phyloP scores from a whole-genome alignment of 2,888 invertebrate genomes.

The Operophtera brumata region DNA sequence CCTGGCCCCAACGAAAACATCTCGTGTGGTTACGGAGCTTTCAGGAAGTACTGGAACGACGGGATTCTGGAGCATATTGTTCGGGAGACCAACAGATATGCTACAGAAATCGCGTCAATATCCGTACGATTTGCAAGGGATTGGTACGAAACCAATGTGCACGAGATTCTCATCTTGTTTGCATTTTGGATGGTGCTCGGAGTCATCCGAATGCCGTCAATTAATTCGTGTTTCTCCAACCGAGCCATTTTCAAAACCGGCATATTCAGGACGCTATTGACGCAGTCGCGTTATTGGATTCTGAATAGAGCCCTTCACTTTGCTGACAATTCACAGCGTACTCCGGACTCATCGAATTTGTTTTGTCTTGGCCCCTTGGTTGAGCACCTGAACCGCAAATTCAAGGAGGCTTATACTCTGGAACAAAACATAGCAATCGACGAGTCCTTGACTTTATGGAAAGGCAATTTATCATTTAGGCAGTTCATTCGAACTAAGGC shows the following conservation, averaged over 20 bases:
- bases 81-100: neutral
- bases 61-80: neutral
- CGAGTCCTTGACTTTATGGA: neutral
- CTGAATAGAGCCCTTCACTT: neutral
- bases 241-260: neutral
- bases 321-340: neutral
- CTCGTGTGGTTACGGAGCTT: neutral
- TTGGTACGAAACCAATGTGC: neutral
- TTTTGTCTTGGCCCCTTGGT: neutral
- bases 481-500: too few relatives aligned
- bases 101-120: neutral
- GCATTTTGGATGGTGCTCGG: slow-evolving; percentile 16
- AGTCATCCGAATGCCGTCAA: slow-evolving; percentile 12
- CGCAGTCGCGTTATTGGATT: neutral
- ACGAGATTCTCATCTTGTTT: neutral
- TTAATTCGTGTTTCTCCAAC: neutral
- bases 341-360: neutral
- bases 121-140: neutral
- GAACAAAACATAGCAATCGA: neutral
- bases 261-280: neutral
- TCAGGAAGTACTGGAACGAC: neutral
- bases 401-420: neutral
- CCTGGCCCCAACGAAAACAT: neutral
- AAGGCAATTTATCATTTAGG: too few relatives aligned
- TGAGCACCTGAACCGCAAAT: neutral